Percentiles rank a stretch among this genome's conserved stretches.
phyloP scores from a whole-genome alignment of 2,888 invertebrate genomes.

The Ophioninae sp. region DNA sequence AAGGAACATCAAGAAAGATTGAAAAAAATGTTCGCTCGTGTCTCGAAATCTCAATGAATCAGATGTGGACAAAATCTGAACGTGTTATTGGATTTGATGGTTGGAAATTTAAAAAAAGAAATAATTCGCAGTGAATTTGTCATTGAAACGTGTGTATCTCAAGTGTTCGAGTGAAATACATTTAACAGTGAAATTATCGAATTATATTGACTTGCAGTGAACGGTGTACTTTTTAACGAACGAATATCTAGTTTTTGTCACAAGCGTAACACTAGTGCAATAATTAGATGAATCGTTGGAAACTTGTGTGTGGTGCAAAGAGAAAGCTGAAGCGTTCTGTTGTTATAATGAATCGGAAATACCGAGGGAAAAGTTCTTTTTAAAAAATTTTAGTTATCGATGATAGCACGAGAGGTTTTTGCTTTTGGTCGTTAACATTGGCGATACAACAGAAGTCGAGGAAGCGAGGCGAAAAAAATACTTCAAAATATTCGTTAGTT shows the following conservation, averaged over 20 bases:
- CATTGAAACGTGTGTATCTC: slow-evolving; percentile 2
- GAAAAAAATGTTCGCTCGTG: slow-evolving; percentile 51
- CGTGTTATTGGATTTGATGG: background rate
- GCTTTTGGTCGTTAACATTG: background rate
- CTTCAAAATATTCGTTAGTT: background rate
- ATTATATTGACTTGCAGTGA: slow-evolving; percentile 20
- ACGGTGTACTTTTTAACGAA: slow-evolving; percentile 13
- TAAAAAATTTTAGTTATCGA: background rate
- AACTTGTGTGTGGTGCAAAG: slow-evolving; percentile 54
- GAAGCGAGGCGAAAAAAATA: background rate
- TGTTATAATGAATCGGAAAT: background rate
- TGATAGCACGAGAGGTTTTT: background rate
- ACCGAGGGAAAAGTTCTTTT: background rate
- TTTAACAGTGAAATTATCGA: background rate
- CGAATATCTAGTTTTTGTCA: background rate
- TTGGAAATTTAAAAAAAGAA: background rate
- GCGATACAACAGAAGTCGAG: background rate
- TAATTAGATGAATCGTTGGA: slow-evolving; percentile 20
- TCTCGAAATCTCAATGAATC: slow-evolving; percentile 22
- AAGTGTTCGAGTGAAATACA: background rate
- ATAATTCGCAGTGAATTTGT: slow-evolving; percentile 10
- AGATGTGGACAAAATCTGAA: background rate
- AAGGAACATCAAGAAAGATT: slow-evolving; percentile 69
- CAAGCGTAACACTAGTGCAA: background rate
- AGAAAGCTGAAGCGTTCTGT: slow-evolving; percentile 45